Base-by-base conservation (phyloP, 2,113 vertebrate species). In the Stegostoma tigrinum region DNA sequence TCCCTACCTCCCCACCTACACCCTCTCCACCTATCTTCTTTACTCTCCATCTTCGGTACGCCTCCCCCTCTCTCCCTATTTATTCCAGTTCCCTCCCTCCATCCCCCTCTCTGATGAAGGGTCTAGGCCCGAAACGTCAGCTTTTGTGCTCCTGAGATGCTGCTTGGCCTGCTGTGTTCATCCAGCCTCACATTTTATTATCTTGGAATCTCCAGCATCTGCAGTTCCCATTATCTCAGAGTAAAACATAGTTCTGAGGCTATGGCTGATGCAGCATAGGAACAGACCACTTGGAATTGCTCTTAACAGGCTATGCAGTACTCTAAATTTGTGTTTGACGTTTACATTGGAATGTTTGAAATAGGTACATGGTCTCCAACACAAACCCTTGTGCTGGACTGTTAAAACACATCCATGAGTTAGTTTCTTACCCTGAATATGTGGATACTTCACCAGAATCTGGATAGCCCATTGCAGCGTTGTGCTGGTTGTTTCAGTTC, bases 381-480 rank as follows among this genome's bases (percentile, higher is more conserved):
- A 75, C 27, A 10, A 75, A 75, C 70, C 70, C 5, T 72, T 72
- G 70, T 72, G 70, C 30, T 72, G 70, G 70, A 42, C 38, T 17
- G 17, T 83, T 45, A 17, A 45, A 45, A 85, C 45, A 34, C 80
- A 85, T 42, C 78, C 30, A 12, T 10, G 6, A 10, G 15, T 83
- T 83, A 85, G 21, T 85, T 52, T 85, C 95, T 48, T 85, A 78
- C 95, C 95, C 38, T 95, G 95, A 21, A 95, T 78, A 7, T 95
- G 30, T 7, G 95, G 95, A 64, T 78, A 78, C 34, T 78, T 95
- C 15, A 55, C 68, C 38, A 95, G 95, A 27, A 95, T 64, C 15
- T 85, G 70, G 1, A 95, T 17, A 64, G 68, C n/a, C 70, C 70
- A 95, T 21, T 2, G 42, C 27, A 78, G 70, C 2, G 95, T 95